phyloP scores from a whole-genome alignment of 2,888 invertebrate genomes.

The Aethes cnicana region DNA sequence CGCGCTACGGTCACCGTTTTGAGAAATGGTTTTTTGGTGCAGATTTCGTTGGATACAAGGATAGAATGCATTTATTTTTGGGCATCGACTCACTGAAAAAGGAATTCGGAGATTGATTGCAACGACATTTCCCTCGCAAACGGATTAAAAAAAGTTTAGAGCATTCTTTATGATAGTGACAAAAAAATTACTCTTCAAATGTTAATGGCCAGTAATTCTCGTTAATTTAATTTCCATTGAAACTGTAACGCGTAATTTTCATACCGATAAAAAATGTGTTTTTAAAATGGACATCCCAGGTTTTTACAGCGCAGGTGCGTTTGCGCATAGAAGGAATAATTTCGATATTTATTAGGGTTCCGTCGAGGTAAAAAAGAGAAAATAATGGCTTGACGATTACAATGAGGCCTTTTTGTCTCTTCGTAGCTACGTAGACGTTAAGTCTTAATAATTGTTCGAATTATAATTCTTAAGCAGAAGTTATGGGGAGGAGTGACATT shows the following conservation, averaged over 20 bases:
- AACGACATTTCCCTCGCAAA: slow-evolving; percentile 12
- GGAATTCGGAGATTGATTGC: slow-evolving; percentile 22
- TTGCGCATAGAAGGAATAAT: slow-evolving; percentile 50
- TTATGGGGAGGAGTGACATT: slow-evolving; percentile 1
- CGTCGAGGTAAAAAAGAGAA: slow-evolving; percentile 55
- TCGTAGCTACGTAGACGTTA: slow-evolving; percentile 50
- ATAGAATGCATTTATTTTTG: slow-evolving; percentile 23
- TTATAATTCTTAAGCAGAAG: slow-evolving; percentile 8
- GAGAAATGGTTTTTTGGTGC: slow-evolving; percentile 40
- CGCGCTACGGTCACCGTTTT: slow-evolving; percentile 36
- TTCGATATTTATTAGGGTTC: slow-evolving; percentile 57
- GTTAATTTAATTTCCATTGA: slow-evolving; percentile 23
- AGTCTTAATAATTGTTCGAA: slow-evolving; percentile 14
- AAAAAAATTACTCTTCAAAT: slow-evolving; percentile 12
- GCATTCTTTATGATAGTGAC: slow-evolving; percentile 20
- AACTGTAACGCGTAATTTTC: slow-evolving; percentile 42
- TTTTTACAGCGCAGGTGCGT: slow-evolving; percentile 70
- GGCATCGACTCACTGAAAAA: slow-evolving; percentile 17
- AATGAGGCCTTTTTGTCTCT: slow-evolving; percentile 55
- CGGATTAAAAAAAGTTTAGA: slow-evolving; percentile 23
- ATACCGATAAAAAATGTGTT: slow-evolving; percentile 45
- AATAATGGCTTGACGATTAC: slow-evolving; percentile 68
- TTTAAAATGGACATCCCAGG: slow-evolving; percentile 57
- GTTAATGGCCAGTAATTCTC: slow-evolving; percentile 20
- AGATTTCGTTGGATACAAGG: slow-evolving; percentile 20